Percentiles rank a stretch among this genome's conserved stretches.
Evolutionary conservation across 1,140 invertebrate species (phyloP).

Genomic region (Hermetia illucens): DNA sequence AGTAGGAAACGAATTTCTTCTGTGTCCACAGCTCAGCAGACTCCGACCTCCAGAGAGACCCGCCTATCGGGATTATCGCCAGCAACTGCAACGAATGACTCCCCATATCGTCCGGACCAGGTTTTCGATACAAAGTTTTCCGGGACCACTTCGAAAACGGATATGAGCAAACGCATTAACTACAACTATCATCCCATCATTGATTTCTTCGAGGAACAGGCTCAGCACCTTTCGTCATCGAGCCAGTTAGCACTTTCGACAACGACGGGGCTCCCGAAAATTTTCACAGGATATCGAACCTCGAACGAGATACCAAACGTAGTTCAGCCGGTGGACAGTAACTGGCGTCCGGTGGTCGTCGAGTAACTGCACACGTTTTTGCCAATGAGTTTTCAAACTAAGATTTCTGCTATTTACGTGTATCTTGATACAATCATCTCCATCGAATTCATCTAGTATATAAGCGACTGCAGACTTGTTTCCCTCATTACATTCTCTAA

Average conservation of each 20-base stretch:
- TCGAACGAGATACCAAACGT: conserved; percentile 6
- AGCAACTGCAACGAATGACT: conserved; percentile 13
- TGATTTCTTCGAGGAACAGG: conserved; percentile 53
- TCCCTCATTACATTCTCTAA: no score
- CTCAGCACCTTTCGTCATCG: no score
- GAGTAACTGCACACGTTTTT: conserved; percentile 15
- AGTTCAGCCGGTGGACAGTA: conserved; percentile 21
- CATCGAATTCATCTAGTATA: no score
- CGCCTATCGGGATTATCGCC: conserved; percentile 13
- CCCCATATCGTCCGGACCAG: conserved; percentile 7
- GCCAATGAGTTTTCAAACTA: background rate
- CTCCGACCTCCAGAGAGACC: conserved; percentile 10
- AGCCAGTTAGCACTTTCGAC: conserved; percentile 13
- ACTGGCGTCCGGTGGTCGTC: conserved; percentile 23
- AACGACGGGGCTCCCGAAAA: conserved; percentile 4
- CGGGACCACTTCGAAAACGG: conserved; percentile 3
- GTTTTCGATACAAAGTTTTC: conserved; percentile 3
- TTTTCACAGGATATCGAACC: background rate
- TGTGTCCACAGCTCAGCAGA: conserved; percentile 14
- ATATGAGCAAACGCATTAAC: conserved; percentile 42
- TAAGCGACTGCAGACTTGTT: no score
- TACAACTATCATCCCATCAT: conserved; percentile 77
- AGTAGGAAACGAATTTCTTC: conserved; percentile 29
- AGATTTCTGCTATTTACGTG: background rate
- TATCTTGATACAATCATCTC: conserved; percentile 4